A percentile compares a stretch with the other conserved stretches of the same genome.
Conservation (phyloP, 2,797 vertebrate species). For the Gallirallus australis region DNA sequence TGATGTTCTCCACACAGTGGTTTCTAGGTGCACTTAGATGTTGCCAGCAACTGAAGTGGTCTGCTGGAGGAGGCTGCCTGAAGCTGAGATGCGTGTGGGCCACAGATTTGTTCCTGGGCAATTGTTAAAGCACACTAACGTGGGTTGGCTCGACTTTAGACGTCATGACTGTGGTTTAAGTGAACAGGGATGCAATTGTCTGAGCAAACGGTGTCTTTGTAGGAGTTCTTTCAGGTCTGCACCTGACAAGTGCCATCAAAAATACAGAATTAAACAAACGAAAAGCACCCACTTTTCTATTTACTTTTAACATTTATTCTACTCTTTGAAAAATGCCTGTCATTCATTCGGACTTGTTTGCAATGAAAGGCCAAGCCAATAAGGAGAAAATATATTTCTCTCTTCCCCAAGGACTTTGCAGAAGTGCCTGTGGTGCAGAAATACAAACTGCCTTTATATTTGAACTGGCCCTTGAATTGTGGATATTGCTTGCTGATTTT, state of each 20-base stretch:
- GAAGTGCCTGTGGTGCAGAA: slow-evolving; percentile 14
- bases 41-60: not conserved
- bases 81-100: not conserved
- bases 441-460: slow-evolving; percentile 17
- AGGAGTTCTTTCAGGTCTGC: not conserved
- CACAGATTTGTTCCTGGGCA: not conserved
- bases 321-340: not conserved
- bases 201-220: not conserved
- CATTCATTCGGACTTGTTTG: slow-evolving; percentile 7
- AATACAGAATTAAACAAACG: not conserved
- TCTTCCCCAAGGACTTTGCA: slow-evolving; percentile 2
- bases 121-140: not conserved
- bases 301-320: not conserved
- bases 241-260: not conserved
- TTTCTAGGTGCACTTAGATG: not conserved
- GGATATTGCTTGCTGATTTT: slow-evolving; percentile 47
- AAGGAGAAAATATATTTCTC: slow-evolving; percentile 19
- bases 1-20: not conserved
- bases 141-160: not conserved
- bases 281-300: not conserved
- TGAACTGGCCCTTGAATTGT: not conserved
- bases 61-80: not conserved
- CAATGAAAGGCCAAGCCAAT: not conserved
- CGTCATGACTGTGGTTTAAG: not conserved
- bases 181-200: not conserved